Conservation (phyloP, 92 coral and sea anemone species). For the Bergia puertoricense region DNA sequence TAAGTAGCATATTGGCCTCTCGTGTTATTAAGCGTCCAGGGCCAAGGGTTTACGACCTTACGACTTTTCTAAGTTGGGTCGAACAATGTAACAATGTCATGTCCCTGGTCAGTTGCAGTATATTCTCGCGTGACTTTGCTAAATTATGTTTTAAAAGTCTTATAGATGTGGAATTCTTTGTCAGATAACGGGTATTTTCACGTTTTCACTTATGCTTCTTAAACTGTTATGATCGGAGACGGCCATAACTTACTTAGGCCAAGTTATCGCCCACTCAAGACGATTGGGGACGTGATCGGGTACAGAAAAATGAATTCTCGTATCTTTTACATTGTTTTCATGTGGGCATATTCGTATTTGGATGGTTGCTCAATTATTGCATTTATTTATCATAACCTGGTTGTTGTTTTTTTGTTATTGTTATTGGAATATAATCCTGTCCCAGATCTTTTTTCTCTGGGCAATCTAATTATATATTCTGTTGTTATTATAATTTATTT, state of each 20-base stretch:
- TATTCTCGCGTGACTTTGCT: neutral
- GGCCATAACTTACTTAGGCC: neutral
- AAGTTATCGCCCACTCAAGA: neutral
- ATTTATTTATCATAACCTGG: too few species aligned
- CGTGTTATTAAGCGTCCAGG: too few species aligned
- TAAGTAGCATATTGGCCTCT: neutral
- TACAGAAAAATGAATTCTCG: too few species aligned
- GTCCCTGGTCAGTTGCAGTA: neutral
- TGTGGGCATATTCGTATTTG: neutral
- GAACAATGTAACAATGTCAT: neutral
- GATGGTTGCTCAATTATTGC: neutral
- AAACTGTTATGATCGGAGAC: neutral
- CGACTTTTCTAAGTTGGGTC: neutral
- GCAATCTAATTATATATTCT: neutral
- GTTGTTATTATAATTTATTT: neutral
- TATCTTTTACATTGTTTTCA: too few species aligned
- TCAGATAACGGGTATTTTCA: neutral
- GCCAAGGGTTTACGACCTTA: neutral
- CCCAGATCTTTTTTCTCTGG: neutral
- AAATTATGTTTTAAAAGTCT: neutral
- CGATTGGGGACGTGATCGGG: neutral
- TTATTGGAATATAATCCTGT: neutral
- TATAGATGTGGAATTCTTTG: too few species aligned
- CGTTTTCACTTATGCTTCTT: too few species aligned
- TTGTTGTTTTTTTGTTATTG: neutral